A percentile compares a stretch with the other conserved stretches of the same genome.
These are phyloP conservation scores for Trogon melanurus DNA, from an alignment of 2,113 vertebrate species.

Conservation along the genomic window DNA sequence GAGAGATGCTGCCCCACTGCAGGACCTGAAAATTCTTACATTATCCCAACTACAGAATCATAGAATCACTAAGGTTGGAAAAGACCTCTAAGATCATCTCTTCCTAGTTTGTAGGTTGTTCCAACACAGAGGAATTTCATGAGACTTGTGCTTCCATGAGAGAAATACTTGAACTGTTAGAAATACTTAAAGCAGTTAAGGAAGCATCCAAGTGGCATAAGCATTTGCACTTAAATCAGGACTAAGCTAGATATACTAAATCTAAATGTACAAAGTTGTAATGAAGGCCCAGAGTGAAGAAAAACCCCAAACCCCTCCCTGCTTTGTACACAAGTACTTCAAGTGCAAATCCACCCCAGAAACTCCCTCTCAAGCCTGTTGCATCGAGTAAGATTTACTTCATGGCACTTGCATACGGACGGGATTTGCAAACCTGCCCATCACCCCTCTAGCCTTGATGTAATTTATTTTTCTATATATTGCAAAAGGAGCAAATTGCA, in stretches of 20 bases:
- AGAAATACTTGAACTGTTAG: background rate
- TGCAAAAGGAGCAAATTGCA: background rate
- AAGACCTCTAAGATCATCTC: background rate
- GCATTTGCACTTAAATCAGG: background rate
- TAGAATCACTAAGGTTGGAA: too few relatives aligned
- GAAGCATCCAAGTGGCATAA: background rate
- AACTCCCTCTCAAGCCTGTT: background rate
- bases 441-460: background rate
- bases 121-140: background rate
- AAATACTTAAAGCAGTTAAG: background rate
- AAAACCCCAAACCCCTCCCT: rapidly evolving
- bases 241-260: background rate
- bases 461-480: background rate
- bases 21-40: background rate
- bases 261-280: background rate
- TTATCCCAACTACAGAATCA: background rate
- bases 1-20: background rate
- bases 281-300: background rate
- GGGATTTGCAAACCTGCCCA: background rate
- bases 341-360: background rate
- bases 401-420: background rate
- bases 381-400: background rate
- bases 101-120: background rate
- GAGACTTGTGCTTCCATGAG: background rate
- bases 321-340: background rate